Evolutionary conservation across 2,888 invertebrate species (phyloP), one percentile per base, ranked within the genome.

Genomic region (Ceraclea dissimilis): DNA sequence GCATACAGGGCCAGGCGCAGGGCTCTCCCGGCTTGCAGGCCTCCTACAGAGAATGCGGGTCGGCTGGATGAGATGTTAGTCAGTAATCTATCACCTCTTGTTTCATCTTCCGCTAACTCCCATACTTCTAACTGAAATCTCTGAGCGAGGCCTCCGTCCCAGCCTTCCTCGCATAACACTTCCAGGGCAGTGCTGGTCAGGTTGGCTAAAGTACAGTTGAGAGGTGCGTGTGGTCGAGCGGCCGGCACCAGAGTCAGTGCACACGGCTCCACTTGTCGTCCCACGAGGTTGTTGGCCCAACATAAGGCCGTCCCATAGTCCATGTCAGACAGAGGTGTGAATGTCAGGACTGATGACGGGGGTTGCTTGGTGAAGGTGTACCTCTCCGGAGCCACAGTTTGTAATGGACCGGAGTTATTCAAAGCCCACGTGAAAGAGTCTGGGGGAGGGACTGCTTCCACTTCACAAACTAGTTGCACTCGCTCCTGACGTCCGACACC

Each of bases 371-470:
- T 78, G 16, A 78, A 69, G 18, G 76, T 75, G 70, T 83, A 88
- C 1, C 62, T 33, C 49, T 76, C 73, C 59, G 80, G 34, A 84
- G 82, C 68, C 57, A 92, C 83, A 67, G 91, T 90, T 61, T 84
- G 79, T 64, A 84, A 84, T 68, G 90, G 90, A 63, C 88, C 85
- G 39, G 91, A 89, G 73, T 91, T 93, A 76, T 94, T 94, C 70
- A 93, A 88, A 22, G 86, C 84, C 93, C 93, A 93, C 65, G 86
- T 86, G 72, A 91, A 93, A 67, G 81, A 85, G 67, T 86, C 85
- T 1, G 90, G 90, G 1, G 84, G 81, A 16, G 93, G 92, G 70
- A 86, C 90, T 19, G 91, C 85, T 67, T 92, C 90, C 48, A 93
- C 92, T 71, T 88, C 86, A 69, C 93, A 93, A 50, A 83, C 75